These are phyloP conservation scores for Batillaria attramentaria DNA, from an alignment of 1,140 invertebrate species.

Conservation along the genomic window DNA sequence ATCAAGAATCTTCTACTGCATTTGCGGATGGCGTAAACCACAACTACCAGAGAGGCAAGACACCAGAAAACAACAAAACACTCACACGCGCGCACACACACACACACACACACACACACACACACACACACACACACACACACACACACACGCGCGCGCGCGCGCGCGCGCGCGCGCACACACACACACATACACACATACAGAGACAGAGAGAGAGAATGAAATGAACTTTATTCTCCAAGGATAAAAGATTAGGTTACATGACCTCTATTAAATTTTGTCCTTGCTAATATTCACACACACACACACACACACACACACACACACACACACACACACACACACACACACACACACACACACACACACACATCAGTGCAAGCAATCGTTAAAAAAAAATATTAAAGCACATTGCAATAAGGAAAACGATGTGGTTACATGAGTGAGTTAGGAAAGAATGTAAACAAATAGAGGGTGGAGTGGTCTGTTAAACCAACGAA, in stretches of 20 bases:
- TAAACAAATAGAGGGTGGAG: no score
- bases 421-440: no score
- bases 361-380: not conserved
- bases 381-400: no score
- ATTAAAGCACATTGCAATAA: no score
- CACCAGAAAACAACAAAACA: not conserved
- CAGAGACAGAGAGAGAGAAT: not conserved
- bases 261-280: not conserved
- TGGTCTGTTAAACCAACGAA: no score
- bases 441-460: no score
- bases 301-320: constrained; percentile 16
- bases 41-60: no score
- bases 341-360: not conserved
- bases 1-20: no score
- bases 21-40: no score
- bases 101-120: constrained; percentile 3
- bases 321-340: not conserved
- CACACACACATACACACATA: constrained; percentile 13
- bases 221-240: no score
- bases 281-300: not conserved
- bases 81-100: not conserved
- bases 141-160: not conserved
- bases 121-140: not conserved
- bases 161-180: not conserved
- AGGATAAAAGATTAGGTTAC: not conserved